A percentile compares a stretch with the other conserved stretches of the same genome.
These are phyloP conservation scores for Formica aserva DNA, from an alignment of 2,888 invertebrate genomes.

Conservation along the genomic window DNA sequence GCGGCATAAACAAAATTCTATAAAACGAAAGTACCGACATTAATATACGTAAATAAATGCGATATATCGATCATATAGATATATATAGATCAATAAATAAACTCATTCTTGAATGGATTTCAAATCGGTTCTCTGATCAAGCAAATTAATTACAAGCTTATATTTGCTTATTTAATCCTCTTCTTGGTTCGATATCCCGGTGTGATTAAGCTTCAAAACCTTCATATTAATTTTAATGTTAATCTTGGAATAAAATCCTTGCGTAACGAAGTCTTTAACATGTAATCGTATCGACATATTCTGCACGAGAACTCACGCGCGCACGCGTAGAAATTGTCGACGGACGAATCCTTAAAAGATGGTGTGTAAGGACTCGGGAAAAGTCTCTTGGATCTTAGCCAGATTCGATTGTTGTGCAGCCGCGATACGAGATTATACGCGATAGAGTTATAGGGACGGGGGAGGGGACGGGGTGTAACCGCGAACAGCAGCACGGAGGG, in stretches of 20 bases:
- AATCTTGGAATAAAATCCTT: neutral
- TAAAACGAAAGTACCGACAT: neutral
- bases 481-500: neutral
- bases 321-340: constrained; percentile 29
- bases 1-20: constrained; percentile 23
- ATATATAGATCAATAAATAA: neutral
- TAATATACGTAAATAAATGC: neutral
- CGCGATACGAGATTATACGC: constrained; percentile 71
- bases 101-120: neutral
- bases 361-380: constrained; percentile 67
- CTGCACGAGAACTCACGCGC: neutral
- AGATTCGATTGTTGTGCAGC: constrained; percentile 81
- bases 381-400: constrained; percentile 81
- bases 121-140: constrained; percentile 10
- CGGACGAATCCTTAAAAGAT: constrained; percentile 55
- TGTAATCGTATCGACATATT: constrained; percentile 33
- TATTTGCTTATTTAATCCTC: constrained; percentile 20
- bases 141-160: neutral
- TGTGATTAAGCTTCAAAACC: neutral
- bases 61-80: neutral
- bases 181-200: constrained; percentile 1
- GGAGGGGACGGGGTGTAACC: neutral
- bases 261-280: neutral
- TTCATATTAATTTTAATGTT: neutral
- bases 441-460: constrained; percentile 1